Evolutionary conservation across 2,797 vertebrate genomes (phyloP), one percentile per base, ranked within the genome.

Genomic region (Spheniscus humboldti): DNA sequence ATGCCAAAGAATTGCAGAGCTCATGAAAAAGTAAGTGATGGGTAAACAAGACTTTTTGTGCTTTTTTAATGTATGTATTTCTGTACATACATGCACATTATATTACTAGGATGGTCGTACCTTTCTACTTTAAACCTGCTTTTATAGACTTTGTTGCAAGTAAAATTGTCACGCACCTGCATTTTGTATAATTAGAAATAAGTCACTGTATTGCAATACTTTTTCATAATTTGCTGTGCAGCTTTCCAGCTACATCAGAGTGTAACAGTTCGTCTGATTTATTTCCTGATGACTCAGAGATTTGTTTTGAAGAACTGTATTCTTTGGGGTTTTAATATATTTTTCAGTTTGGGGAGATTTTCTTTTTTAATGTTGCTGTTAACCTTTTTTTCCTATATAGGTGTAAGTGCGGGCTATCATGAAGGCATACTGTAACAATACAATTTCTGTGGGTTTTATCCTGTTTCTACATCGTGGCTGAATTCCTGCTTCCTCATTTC

Each of bases 1-100:
- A 98, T 99, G 99, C 98, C 99, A 99, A 96, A 99, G 99, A 97
- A 99, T 99, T 91, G 99, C 99, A 76, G 98, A 99, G 77, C 98
- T 99, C 94, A 99, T 99, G 99, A 99, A 98, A 97, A 98, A 98
- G 99, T 99, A 98, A 99, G 99, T 99, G 91, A 85, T 80, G 91
- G 75, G 71, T 93, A 77, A 83, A 94, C 41, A 88, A 73, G 41
- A 79, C 15, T 83, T 89, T 67, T 18, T 73, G 56, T 75, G 74
- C 39, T 69, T 88, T 88, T 85, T 74, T 87, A 0, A 63, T 92
- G 10, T 85, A 13, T 96, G 52, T 92, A 76, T 92, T 91, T 89
- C 56, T 63, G 55, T 95, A 72, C 60, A 41, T 86, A 72, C 72
- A 87, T 93, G 35, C 35, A 66, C 85, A 57, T 50, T 68, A 41